Evolutionary conservation across 2,797 vertebrate genomes (phyloP), one percentile per base, ranked within the genome.

Genomic region (Enteromius afrohamiltoni): DNA sequence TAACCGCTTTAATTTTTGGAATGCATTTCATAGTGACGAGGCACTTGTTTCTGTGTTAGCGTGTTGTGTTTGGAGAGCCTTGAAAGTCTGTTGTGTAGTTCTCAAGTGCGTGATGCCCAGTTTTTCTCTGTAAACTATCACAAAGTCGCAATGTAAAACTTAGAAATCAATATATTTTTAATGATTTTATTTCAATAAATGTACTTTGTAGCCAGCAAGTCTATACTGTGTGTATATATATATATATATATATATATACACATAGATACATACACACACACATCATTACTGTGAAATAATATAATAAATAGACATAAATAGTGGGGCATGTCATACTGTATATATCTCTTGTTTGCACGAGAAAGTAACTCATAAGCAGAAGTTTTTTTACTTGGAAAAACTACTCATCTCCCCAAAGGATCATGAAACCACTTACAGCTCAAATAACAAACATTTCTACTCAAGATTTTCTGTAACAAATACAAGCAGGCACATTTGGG

Each of bases 401-500:
- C 16, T 73, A 73, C 26, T 21, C 19, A 6, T 26, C 31, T 74
- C 26, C 23, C 67, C 49, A 74, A 74, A 53, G 17, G 29, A 74
- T 14, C 47, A 74, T 53, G 71, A n/a, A 74, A 74, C 71, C 29
- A 34, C 71, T 74, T 37, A 55, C 71, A 55, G 6, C 49, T 74
- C 49, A 53, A 74, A 74, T 53, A 74, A 53, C 47, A 74, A 53
- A 74, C 47, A 34, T 51, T 73, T 34, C 45, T 19, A 51, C 70
- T 73, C 17, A n/a, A 74, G 47, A 53, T 74, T 34, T n/a, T 74
- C 34, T 53, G 70, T 34, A 34, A 74, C 8, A 64, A 77, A 29
- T 26, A 40, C 23, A 62, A 47, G 23, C 40, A 64, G 9, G 40
- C 26, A 31, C 76, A 64, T 47, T 49, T 78, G 49, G 58, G 23